These are phyloP conservation scores for Lophius americanus DNA, from an alignment of 2,797 vertebrate genomes.

Conservation along the genomic window DNA sequence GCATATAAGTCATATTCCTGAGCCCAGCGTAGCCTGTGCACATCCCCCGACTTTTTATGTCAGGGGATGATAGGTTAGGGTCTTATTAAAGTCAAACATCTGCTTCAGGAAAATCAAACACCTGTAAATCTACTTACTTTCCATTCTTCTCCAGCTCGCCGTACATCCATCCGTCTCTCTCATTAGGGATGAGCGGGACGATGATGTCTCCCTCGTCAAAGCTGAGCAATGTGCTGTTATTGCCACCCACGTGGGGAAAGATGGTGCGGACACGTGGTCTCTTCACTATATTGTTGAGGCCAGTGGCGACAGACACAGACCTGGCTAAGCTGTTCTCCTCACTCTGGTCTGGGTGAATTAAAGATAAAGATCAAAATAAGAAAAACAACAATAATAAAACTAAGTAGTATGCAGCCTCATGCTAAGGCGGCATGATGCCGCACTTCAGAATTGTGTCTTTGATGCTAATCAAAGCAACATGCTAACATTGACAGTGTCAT, in stretches of 20 bases:
- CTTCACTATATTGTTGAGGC: constrained; percentile 88
- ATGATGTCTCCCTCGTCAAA: constrained; percentile 94
- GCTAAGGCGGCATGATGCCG: too few species aligned
- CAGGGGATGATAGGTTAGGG: too few species aligned
- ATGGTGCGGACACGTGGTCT: constrained; percentile 92
- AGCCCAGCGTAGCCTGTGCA: not conserved
- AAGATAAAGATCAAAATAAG: not conserved
- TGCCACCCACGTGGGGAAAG: constrained; percentile 91
- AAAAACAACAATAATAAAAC: not conserved
- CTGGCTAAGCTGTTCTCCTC: constrained; percentile 85
- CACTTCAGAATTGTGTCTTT: not conserved
- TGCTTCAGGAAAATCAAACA: not conserved
- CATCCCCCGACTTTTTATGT: not conserved
- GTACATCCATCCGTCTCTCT: constrained; percentile 96
- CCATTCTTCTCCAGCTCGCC: constrained; percentile 89
- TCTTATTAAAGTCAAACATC: not conserved
- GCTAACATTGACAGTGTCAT: not conserved
- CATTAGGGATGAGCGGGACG: constrained; percentile 90
- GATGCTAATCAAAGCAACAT: not conserved
- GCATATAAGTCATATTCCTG: not conserved
- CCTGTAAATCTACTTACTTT: constrained; percentile 81
- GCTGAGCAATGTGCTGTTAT: constrained; percentile 90
- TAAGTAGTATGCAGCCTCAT: not conserved
- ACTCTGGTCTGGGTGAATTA: constrained; percentile 59
- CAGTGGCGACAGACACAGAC: constrained; percentile 91